Base-by-base conservation (phyloP, 2,113 vertebrate genomes). In the Hypanus sabinus region DNA sequence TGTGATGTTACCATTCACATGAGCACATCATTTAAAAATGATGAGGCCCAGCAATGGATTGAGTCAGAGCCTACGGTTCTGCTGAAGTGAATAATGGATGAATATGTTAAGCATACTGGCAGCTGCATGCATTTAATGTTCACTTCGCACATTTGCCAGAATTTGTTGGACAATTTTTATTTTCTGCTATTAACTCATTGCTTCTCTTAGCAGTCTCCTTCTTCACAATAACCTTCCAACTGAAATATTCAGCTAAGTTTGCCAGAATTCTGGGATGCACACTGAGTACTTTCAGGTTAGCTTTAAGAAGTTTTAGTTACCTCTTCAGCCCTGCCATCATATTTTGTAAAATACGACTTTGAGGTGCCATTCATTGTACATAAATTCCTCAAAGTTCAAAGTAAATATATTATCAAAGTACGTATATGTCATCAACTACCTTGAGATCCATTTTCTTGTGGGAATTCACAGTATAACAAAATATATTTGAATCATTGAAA, bases 1-100 rank as follows among this genome's bases (percentile, higher is more conserved):
- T 33, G 60, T 68, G 85, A 90, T 90, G 85, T 90, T 68, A 65
- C 85, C 85, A 90, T 65, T 65, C 85, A 90, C 60, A 8, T 90
- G 62, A 90, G 65, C 33, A 90, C 38, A 90, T 90, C n/a, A 90
- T 10, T 87, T 68, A n/a, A 68, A 36, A 90, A 62, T 65, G 60
- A 33, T 90, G 60, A 90, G n/a, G 38, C 30, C 8, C 60, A 65
- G 60, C 60, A 68, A 14, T 90, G n/a, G 60, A 90, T 65, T 33
- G 85, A 90, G 60, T 65, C 60, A 33, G 22, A 33, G n/a, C n/a
- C 60, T 65, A 33, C 85, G 65, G 85, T 90, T 90, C n/a, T 90
- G n/a, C 65, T 14, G 30, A 68, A 90, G 60, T 90, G 85, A 90
- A 65, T 90, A 30, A 90, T 33, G 33, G 85, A 90, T n/a, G 60